phyloP scores from a whole-genome alignment of 1,140 invertebrate genomes.

The Drosophila ficusphila region DNA sequence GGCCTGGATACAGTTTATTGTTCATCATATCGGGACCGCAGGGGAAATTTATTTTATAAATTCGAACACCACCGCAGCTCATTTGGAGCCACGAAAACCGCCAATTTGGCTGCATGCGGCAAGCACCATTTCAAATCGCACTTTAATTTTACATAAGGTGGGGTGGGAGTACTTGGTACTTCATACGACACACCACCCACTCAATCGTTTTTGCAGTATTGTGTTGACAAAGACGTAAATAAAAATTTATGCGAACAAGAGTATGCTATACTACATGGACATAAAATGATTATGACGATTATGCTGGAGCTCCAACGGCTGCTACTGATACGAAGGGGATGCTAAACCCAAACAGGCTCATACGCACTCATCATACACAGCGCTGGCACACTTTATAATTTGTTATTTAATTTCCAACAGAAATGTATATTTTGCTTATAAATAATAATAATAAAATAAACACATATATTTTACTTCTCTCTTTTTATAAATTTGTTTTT shows the following conservation, averaged over 20 bases:
- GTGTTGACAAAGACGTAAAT: constrained; percentile 65
- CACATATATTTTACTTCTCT: background rate
- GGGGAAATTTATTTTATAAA: constrained; percentile 66
- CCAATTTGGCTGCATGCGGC: constrained; percentile 65
- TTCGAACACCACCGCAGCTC: constrained; percentile 53
- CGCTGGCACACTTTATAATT: constrained; percentile 2
- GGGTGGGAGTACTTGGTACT: background rate
- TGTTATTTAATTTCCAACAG: background rate
- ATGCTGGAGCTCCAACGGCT: constrained; percentile 33
- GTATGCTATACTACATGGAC: constrained; percentile 74
- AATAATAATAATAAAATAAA: no score
- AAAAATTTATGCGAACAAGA: constrained; percentile 78
- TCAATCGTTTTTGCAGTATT: constrained; percentile 57
- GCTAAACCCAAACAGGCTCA: constrained; percentile 38
- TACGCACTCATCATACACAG: constrained; percentile 43
- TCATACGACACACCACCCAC: background rate
- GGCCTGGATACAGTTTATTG: constrained; percentile 47
- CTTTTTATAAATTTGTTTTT: accelerated
- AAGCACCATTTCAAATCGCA: constrained; percentile 68
- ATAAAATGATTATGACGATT: constrained; percentile 83
- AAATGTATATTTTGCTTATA: no score
- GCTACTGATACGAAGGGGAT: constrained; percentile 17
- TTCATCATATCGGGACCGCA: constrained; percentile 61
- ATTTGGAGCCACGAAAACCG: constrained; percentile 75
- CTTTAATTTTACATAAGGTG: constrained; percentile 57